Evolutionary conservation across 2,888 invertebrate species (phyloP).

Genomic region (Dryocosmus kuriphilus): DNA sequence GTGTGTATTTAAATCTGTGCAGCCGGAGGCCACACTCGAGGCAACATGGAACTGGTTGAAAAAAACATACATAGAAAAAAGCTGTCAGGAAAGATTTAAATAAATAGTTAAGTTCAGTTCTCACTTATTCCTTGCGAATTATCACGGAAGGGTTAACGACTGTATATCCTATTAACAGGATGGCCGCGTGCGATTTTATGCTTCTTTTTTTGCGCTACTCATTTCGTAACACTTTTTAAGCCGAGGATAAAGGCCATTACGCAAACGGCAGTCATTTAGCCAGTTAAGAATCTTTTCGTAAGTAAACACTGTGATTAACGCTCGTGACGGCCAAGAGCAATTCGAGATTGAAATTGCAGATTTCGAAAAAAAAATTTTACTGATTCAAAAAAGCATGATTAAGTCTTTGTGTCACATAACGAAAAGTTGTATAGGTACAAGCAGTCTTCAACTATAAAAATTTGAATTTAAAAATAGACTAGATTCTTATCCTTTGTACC

Average conservation of each 20-base stretch:
- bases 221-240: conserved; percentile 47
- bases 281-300: conserved; percentile 39
- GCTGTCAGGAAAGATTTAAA: background rate
- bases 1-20: background rate
- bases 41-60: background rate
- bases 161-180: conserved; percentile 51
- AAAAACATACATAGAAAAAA: background rate
- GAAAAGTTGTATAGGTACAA: background rate
- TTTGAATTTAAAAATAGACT: background rate
- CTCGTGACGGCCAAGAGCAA: conserved; percentile 24
- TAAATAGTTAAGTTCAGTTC: background rate
- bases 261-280: conserved; percentile 39
- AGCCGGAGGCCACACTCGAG: background rate
- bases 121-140: conserved; percentile 47
- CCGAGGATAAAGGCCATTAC: conserved; percentile 38
- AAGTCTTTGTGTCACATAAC: background rate
- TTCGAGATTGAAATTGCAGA: conserved; percentile 25
- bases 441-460: too few relatives aligned
- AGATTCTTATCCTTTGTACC: background rate
- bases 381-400: background rate
- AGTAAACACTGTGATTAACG: conserved; percentile 38
- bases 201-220: conserved; percentile 36
- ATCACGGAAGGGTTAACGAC: conserved; percentile 51
- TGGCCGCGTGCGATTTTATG: conserved; percentile 42
- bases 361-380: conserved; percentile 25